These are phyloP conservation scores for Pseudochirops cupreus DNA, from an alignment of 2,797 vertebrate genomes.

Conservation along the genomic window DNA sequence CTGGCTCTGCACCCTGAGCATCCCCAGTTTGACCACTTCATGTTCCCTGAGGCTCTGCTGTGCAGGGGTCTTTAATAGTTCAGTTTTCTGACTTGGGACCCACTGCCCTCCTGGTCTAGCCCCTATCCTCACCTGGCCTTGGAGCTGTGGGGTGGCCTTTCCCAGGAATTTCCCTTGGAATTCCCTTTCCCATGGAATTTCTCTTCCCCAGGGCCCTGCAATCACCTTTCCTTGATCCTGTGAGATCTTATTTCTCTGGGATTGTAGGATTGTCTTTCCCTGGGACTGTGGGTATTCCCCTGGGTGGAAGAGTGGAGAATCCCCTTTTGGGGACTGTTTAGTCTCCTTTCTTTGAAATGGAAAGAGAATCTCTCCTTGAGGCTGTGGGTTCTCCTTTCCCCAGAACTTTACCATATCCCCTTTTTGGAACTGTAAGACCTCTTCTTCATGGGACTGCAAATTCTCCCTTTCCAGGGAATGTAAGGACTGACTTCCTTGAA, in stretches of 20 bases:
- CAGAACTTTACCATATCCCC: background rate
- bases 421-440: background rate
- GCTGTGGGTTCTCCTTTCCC: background rate
- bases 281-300: background rate
- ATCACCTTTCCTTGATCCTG: background rate
- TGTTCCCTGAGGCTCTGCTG: rapidly evolving
- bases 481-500: background rate
- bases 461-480: background rate
- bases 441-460: background rate
- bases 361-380: background rate
- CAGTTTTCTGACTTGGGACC: background rate
- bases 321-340: background rate
- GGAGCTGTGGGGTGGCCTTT: rapidly evolving
- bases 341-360: background rate
- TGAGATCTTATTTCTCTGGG: background rate
- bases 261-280: background rate
- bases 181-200: background rate
- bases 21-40: background rate
- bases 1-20: background rate
- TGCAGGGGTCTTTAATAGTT: background rate
- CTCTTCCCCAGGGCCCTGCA: background rate
- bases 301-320: background rate
- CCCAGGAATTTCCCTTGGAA: background rate
- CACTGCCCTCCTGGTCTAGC: background rate
- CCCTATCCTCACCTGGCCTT: background rate